Conservation (phyloP, 1,140 invertebrate species). For the Drosophila sproati region DNA sequence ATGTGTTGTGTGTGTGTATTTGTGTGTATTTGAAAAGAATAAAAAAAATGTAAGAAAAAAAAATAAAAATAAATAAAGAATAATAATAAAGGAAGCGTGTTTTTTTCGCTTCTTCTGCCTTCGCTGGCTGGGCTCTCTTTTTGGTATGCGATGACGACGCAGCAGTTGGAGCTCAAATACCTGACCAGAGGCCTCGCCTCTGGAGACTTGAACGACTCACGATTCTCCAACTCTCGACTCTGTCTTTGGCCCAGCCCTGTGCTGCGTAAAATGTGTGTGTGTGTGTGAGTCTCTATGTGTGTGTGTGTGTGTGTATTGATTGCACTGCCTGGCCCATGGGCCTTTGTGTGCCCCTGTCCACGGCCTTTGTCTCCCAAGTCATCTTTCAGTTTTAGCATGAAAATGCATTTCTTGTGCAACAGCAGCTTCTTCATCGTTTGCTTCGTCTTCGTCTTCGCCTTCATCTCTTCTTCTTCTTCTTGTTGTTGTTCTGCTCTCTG, state of each 20-base stretch:
- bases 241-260: constrained; percentile 38
- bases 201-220: constrained; percentile 20
- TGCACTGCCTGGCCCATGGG: constrained; percentile 31
- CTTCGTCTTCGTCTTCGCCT: not conserved
- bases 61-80: constrained; percentile 54
- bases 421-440: not conserved
- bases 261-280: constrained; percentile 6
- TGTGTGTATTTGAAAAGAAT: constrained; percentile 68
- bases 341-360: constrained; percentile 20
- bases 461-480: not conserved
- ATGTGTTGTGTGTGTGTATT: constrained; percentile 12
- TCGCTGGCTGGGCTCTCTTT: constrained; percentile 28
- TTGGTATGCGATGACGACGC: constrained; percentile 45
- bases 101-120: constrained; percentile 31
- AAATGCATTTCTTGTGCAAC: constrained; percentile 60
- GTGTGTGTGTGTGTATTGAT: constrained; percentile 27
- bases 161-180: constrained; percentile 48
- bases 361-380: constrained; percentile 43
- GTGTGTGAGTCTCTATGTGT: constrained; percentile 14
- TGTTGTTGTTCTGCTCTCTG: not conserved
- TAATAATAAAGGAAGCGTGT: constrained; percentile 74
- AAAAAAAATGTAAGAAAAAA: constrained; percentile 15
- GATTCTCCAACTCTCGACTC: constrained; percentile 8
- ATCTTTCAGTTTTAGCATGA: constrained; percentile 62
- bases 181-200: constrained; percentile 39